These are phyloP conservation scores for Boloria selene DNA, from an alignment of 2,888 invertebrate species.

Conservation along the genomic window DNA sequence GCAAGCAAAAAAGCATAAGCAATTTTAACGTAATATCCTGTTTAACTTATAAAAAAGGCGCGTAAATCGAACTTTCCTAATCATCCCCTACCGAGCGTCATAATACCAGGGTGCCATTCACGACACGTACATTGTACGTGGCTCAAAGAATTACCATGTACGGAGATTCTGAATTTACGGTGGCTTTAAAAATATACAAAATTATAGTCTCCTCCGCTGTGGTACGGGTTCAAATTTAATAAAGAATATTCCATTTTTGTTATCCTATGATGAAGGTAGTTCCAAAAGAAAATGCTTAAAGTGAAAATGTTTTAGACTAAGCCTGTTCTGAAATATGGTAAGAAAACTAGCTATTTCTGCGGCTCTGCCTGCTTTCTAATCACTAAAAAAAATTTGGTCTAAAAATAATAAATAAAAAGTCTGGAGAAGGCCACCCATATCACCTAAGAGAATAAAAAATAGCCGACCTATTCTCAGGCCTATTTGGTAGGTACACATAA, in stretches of 20 bases:
- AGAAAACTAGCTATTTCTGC: too few species aligned
- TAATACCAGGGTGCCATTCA: constrained; percentile 46
- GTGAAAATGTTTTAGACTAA: too few species aligned
- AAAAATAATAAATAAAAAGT: too few species aligned
- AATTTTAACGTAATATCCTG: constrained; percentile 5
- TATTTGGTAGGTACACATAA: too few species aligned
- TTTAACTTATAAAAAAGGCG: constrained; percentile 6
- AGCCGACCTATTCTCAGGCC: too few species aligned
- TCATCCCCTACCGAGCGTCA: constrained; percentile 45
- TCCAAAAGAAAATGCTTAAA: too few species aligned
- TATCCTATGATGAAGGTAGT: too few species aligned
- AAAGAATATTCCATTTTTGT: not conserved
- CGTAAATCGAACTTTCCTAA: constrained; percentile 48
- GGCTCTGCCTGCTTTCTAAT: too few species aligned
- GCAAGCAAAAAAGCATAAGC: not conserved
- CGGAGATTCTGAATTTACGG: constrained; percentile 34
- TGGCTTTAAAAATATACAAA: constrained; percentile 25
- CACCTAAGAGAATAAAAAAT: too few species aligned
- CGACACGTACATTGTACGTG: constrained; percentile 52
- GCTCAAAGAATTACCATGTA: constrained; percentile 39
- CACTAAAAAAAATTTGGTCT: too few species aligned
- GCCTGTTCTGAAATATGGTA: too few species aligned
- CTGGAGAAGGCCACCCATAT: too few species aligned
- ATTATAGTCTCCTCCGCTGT: constrained; percentile 1
- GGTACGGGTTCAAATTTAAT: not conserved